These are phyloP conservation scores for Catotricha subobsoleta DNA, from an alignment of 2,888 invertebrate genomes.

Conservation along the genomic window DNA sequence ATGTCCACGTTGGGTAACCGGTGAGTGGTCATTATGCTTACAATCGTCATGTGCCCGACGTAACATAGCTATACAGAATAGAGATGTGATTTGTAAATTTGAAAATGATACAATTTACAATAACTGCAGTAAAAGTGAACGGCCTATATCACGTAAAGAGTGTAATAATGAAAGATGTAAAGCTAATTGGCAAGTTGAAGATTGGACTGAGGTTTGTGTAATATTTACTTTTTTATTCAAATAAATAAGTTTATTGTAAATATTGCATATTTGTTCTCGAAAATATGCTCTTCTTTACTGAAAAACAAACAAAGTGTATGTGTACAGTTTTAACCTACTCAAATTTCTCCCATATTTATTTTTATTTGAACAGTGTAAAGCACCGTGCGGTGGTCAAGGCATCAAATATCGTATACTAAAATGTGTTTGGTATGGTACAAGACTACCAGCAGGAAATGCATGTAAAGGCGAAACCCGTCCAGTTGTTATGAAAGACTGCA, in stretches of 20 bases:
- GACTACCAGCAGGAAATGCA: conserved; percentile 65
- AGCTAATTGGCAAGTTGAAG: conserved; percentile 76
- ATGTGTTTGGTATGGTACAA: conserved; percentile 83
- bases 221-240: background rate
- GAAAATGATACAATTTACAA: conserved; percentile 24
- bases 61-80: conserved; percentile 58
- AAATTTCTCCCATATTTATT: background rate
- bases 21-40: conserved; percentile 53
- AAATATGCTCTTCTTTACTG: too few relatives aligned
- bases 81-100: conserved; percentile 36
- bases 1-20: conserved; percentile 54
- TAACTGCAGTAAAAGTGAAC: conserved; percentile 48
- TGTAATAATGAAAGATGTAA: conserved; percentile 71
- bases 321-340: conserved; percentile 1
- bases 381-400: conserved; percentile 64
- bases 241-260: too few relatives aligned
- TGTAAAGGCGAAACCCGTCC: conserved; percentile 65
- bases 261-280: too few relatives aligned
- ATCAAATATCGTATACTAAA: conserved; percentile 75
- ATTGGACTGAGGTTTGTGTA: conserved; percentile 73
- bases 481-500: conserved; percentile 58
- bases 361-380: conserved; percentile 58
- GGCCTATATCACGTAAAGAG: conserved; percentile 60
- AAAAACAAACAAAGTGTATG: background rate
- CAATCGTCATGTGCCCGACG: conserved; percentile 56